Evolutionary conservation across 2,113 vertebrate species (phyloP).

Genomic region (Dicaeum eximium): DNA sequence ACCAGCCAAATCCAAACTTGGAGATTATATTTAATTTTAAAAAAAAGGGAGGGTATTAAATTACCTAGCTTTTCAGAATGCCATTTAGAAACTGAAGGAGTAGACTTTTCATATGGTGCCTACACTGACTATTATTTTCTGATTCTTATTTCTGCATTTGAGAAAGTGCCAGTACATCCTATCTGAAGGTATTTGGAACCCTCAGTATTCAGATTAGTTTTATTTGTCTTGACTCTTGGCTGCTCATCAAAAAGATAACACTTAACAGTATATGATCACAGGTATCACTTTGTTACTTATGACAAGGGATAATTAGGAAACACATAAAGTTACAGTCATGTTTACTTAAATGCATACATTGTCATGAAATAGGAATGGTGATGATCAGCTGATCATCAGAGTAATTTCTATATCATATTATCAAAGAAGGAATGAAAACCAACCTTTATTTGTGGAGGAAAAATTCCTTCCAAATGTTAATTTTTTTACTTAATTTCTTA

Average conservation of each 20-base stretch:
- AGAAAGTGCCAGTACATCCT: neutral
- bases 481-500: neutral
- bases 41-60: neutral
- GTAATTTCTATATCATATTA: neutral
- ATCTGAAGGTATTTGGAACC: neutral
- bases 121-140: neutral
- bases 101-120: neutral
- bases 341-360: neutral
- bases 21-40: neutral
- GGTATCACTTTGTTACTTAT: neutral
- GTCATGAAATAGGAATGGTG: neutral
- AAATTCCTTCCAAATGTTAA: neutral
- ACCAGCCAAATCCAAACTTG: neutral
- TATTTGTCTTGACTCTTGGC: neutral
- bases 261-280: neutral
- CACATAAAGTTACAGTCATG: neutral
- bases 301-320: neutral
- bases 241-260: neutral
- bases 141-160: neutral
- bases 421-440: neutral
- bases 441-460: neutral
- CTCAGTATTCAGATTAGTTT: neutral
- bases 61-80: neutral
- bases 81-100: neutral
- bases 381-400: neutral